Conservation (phyloP, 2,113 vertebrate genomes). For the Colinus virginianus region DNA sequence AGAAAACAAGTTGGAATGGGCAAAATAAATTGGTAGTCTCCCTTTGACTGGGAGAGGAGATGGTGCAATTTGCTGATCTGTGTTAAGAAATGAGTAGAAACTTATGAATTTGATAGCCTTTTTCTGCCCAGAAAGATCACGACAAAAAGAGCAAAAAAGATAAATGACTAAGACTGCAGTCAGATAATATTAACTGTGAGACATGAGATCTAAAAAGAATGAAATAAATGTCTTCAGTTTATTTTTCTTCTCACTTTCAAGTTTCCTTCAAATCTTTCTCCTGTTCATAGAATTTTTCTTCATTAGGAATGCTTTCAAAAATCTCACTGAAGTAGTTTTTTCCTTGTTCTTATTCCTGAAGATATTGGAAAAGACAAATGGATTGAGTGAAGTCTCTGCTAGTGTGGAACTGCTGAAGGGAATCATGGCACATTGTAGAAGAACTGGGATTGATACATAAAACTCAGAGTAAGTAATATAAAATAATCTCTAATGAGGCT, state of each 20-base stretch:
- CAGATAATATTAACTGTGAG: not conserved
- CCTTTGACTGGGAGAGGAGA: not conserved
- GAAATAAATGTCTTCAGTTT: slow-evolving; percentile 8
- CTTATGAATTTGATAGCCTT: slow-evolving; percentile 1
- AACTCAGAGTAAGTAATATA: not conserved
- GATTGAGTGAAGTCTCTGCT: not conserved
- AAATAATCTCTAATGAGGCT: not conserved
- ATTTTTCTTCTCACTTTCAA: slow-evolving; percentile 16
- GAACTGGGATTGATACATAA: not conserved
- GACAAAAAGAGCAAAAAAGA: not conserved
- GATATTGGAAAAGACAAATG: not conserved
- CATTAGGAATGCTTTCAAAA: not conserved
- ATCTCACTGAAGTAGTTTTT: not conserved
- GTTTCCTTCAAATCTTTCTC: not conserved
- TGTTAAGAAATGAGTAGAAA: slow-evolving; percentile 6
- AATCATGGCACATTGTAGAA: not conserved
- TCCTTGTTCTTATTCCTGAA: not conserved
- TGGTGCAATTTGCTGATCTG: slow-evolving; percentile 40
- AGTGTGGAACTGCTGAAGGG: not conserved
- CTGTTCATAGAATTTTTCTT: not conserved
- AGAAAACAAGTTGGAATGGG: not conserved
- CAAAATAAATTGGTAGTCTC: slow-evolving; percentile 17
- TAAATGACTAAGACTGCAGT: not conserved
- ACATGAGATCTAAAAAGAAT: not conserved
- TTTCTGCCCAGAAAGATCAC: not conserved